These are phyloP conservation scores for Scalopus aquaticus DNA, from an alignment of 2,113 vertebrate genomes.

Conservation along the genomic window DNA sequence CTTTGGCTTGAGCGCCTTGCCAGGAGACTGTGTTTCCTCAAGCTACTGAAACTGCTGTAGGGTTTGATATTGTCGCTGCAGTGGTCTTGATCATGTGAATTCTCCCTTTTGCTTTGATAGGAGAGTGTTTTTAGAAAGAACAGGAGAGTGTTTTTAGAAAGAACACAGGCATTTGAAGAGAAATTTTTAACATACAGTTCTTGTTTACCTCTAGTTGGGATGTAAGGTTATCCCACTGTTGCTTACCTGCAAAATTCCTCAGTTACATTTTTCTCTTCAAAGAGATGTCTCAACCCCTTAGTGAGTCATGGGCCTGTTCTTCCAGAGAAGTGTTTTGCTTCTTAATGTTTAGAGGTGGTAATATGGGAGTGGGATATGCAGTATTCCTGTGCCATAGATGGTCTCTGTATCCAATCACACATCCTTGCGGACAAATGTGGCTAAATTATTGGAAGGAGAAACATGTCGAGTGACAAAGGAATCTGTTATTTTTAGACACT, in stretches of 20 bases:
- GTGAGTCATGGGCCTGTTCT: not conserved
- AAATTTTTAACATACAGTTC: not conserved
- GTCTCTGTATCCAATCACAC: not conserved
- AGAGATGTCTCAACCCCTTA: not conserved
- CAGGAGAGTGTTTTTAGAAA: not conserved
- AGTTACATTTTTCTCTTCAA: not conserved
- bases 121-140: not conserved
- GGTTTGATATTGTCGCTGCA: not conserved
- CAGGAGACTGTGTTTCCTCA: accelerated
- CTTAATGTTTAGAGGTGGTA: not conserved
- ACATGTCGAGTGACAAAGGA: not conserved
- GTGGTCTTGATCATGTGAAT: not conserved
- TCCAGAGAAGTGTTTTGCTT: not conserved
- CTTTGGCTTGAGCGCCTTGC: not conserved
- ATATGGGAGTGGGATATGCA: not conserved
- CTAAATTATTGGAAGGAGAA: not conserved
- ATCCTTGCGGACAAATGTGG: not conserved
- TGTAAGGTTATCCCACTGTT: not conserved
- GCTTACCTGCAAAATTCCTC: not conserved
- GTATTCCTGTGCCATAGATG: not conserved
- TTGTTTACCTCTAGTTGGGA: not conserved
- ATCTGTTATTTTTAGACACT: not conserved
- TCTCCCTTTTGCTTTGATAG: not conserved
- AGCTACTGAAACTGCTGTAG: not conserved
- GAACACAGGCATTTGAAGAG: not conserved